Percentiles rank a stretch among this genome's conserved stretches.
Conservation (phyloP, 2,113 vertebrate genomes). For the Bubo blakistoni region DNA sequence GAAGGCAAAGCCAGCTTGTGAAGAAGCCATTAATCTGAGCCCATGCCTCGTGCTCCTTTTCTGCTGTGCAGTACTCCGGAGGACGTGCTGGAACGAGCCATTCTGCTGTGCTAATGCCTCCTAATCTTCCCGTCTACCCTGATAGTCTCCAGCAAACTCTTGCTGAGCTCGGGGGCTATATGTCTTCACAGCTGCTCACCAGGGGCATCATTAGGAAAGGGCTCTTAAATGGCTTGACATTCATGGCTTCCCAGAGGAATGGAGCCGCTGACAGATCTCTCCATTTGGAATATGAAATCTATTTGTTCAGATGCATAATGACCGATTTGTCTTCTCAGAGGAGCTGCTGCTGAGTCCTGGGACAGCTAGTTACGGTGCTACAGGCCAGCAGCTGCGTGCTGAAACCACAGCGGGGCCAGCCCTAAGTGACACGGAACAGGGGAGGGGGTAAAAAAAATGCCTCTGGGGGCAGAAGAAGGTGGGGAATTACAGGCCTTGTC, state of each 20-base stretch:
- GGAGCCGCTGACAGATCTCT: constrained; percentile 59
- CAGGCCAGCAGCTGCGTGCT: neutral
- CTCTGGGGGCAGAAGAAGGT: neutral
- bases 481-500: neutral
- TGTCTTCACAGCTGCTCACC: constrained; percentile 32
- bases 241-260: constrained; percentile 59
- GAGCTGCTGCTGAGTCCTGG: constrained; percentile 42
- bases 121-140: constrained; percentile 48
- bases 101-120: constrained; percentile 50
- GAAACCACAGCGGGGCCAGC: neutral
- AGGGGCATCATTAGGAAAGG: constrained; percentile 64
- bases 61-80: constrained; percentile 28
- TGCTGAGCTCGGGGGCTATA: constrained; percentile 9
- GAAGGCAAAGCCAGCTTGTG: constrained; percentile 43
- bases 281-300: constrained; percentile 67
- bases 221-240: constrained; percentile 67
- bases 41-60: constrained; percentile 24
- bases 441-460: neutral
- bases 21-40: constrained; percentile 54
- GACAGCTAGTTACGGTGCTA: neutral
- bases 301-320: constrained; percentile 70
- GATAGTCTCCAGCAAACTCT: constrained; percentile 50
- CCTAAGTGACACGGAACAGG: neutral
- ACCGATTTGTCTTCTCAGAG: constrained; percentile 57
- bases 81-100: constrained; percentile 16